These are phyloP conservation scores for Bombyx mori DNA, from an alignment of 1,140 invertebrate genomes.

Conservation along the genomic window DNA sequence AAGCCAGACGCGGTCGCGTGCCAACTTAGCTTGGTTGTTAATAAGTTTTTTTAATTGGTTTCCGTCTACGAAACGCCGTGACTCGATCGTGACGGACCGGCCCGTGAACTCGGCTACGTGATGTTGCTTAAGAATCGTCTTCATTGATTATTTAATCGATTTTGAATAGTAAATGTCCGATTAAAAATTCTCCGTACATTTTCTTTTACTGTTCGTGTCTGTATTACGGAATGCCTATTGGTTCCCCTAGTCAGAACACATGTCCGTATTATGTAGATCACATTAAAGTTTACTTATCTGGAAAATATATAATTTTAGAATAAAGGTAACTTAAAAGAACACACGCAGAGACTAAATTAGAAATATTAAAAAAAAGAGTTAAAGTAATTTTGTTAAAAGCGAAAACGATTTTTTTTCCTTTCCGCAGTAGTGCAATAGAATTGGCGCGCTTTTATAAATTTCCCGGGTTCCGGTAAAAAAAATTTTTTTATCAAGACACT, in stretches of 20 bases:
- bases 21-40: slow-evolving; percentile 24
- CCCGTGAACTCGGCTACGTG: slow-evolving; percentile 9
- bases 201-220: slow-evolving; percentile 5
- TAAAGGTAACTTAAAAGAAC: no score
- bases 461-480: no score
- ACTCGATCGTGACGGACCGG: neutral
- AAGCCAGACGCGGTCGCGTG: slow-evolving; percentile 36
- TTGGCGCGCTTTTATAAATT: no score
- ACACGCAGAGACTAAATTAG: no score
- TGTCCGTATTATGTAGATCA: no score
- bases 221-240: slow-evolving; percentile 1
- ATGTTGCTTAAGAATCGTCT: slow-evolving; percentile 16
- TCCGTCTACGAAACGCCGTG: neutral
- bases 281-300: no score
- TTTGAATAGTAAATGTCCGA: slow-evolving; percentile 15
- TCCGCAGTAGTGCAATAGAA: no score
- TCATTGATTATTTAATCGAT: slow-evolving; percentile 23
- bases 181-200: slow-evolving; percentile 10
- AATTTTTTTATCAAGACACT: no score
- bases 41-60: slow-evolving; percentile 11
- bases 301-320: no score
- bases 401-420: no score
- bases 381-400: no score
- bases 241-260: neutral
- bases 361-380: no score